Conservation (phyloP, 2,113 vertebrate species). For the Natator depressus region DNA sequence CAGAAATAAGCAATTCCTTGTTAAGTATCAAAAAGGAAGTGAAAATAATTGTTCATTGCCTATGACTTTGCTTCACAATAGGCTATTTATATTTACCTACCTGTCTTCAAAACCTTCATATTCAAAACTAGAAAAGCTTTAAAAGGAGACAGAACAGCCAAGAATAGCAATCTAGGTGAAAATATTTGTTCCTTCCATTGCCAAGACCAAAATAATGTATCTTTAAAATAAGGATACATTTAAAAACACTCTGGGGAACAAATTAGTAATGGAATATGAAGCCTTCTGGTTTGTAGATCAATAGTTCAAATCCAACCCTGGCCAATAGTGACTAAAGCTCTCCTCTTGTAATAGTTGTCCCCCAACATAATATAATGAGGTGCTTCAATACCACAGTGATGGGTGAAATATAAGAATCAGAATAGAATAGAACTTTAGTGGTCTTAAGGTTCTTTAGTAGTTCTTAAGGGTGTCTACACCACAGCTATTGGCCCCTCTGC, state of each 20-base stretch:
- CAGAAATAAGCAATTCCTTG: background rate
- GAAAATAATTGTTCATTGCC: background rate
- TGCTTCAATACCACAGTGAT: background rate
- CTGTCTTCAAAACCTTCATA: background rate
- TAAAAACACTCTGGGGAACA: background rate
- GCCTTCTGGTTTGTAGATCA: background rate
- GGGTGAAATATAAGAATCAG: background rate
- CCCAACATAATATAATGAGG: background rate
- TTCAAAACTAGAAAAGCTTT: background rate
- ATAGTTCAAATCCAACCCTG: background rate
- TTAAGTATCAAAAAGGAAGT: background rate
- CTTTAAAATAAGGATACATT: background rate
- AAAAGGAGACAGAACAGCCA: background rate
- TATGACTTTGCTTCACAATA: background rate
- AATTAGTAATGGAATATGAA: background rate
- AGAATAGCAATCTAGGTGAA: conserved; percentile 21
- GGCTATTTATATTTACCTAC: conserved; percentile 10
- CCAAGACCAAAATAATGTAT: background rate
- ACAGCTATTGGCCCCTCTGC: accelerated
- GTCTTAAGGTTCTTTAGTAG: background rate
- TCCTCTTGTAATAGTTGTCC: background rate
- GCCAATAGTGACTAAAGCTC: background rate
- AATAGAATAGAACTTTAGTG: background rate
- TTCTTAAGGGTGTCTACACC: background rate
- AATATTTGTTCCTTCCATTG: conserved; percentile 20